A percentile compares a stretch with the other conserved stretches of the same genome.
Conservation (phyloP, 2,113 vertebrate genomes). For the Coptodon rendalli region DNA sequence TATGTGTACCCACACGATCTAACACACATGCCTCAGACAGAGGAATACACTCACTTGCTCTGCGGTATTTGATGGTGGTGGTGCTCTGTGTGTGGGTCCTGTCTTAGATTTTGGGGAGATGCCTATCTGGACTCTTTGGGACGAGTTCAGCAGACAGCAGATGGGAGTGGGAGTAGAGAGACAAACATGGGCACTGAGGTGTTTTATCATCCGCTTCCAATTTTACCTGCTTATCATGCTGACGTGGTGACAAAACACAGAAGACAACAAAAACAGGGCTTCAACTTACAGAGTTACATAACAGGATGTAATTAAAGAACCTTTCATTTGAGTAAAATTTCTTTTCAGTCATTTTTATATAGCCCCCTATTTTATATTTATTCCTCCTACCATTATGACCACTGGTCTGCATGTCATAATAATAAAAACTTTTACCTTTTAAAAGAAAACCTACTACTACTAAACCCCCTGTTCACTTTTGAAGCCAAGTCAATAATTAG, state of each 20-base stretch:
- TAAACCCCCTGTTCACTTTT: background rate
- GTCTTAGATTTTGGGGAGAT: constrained; percentile 45
- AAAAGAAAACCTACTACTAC: background rate
- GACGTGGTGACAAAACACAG: background rate
- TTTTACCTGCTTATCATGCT: background rate
- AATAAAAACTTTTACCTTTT: background rate
- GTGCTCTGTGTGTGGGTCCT: constrained; percentile 30
- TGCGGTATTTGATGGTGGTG: background rate
- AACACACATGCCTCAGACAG: background rate
- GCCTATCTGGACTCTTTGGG: constrained; percentile 54
- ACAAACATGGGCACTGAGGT: background rate
- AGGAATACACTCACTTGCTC: constrained; percentile 17
- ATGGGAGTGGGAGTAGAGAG: background rate
- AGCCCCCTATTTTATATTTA: background rate
- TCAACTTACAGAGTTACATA: background rate
- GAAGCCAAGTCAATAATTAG: background rate
- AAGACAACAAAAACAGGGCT: background rate
- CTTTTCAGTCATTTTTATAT: background rate
- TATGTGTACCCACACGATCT: background rate
- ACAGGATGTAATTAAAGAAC: background rate
- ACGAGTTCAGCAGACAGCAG: constrained; percentile 28
- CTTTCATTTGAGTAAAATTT: background rate
- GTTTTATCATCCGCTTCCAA: constrained; percentile 18
- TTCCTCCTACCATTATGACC: background rate
- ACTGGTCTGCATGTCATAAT: background rate